phyloP scores from a whole-genome alignment of 2,113 vertebrate genomes.

The Motacilla alba region DNA sequence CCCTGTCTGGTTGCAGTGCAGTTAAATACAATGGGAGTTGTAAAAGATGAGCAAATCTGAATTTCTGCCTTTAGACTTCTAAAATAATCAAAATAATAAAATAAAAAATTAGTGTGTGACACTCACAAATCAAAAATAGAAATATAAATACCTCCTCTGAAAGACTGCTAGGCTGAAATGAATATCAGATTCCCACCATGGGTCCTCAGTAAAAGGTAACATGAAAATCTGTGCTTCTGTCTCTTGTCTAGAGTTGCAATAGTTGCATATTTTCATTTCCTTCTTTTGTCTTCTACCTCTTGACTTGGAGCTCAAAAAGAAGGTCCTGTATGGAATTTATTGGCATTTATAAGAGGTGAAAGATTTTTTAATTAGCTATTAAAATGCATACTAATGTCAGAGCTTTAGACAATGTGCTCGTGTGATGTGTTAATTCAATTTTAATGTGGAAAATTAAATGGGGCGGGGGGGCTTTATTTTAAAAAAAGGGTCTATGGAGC shows the following conservation, averaged over 20 bases:
- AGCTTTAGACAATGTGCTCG: background rate
- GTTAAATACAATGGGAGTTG: background rate
- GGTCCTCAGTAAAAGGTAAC: background rate
- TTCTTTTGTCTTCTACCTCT: background rate
- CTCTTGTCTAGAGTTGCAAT: background rate
- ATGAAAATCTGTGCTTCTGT: background rate
- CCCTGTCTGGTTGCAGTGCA: background rate
- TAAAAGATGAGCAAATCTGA: background rate
- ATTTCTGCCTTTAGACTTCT: accelerated
- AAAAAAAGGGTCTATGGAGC: background rate
- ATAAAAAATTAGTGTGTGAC: background rate
- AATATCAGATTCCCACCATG: background rate
- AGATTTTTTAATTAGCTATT: slow-evolving; percentile 41
- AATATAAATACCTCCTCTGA: background rate
- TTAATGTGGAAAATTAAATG: slow-evolving; percentile 10
- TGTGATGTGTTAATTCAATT: slow-evolving; percentile 11
- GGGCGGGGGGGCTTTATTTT: no score
- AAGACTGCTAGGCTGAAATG: background rate
- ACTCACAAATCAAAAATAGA: background rate
- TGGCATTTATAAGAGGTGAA: background rate
- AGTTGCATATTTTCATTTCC: background rate
- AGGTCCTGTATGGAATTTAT: background rate
- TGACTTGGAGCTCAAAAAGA: background rate
- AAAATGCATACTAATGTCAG: slow-evolving; percentile 20
- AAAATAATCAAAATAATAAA: background rate